Evolutionary conservation across 2,797 vertebrate species (phyloP).

Genomic region (Falco columbarius): DNA sequence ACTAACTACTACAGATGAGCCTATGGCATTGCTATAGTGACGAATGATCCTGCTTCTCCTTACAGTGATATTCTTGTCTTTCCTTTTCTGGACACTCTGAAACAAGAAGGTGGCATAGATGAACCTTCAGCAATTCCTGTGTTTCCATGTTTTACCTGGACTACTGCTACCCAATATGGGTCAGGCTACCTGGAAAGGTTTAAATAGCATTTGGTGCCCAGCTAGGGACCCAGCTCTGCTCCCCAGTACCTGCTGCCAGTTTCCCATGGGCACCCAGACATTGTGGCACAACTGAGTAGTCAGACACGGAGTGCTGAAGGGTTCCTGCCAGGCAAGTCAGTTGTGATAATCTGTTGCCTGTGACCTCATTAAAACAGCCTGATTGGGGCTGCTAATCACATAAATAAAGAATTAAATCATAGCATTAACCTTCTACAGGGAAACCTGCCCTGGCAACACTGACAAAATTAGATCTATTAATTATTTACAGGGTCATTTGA

Average conservation of each 20-base stretch:
- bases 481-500: slow-evolving; percentile 67
- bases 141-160: neutral
- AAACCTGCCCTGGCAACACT: slow-evolving; percentile 56
- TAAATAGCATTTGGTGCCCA: neutral
- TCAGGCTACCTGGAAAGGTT: neutral
- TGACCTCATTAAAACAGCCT: slow-evolving; percentile 46
- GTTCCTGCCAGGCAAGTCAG: neutral
- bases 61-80: neutral
- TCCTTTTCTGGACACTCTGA: neutral
- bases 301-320: neutral
- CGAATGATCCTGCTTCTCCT: neutral
- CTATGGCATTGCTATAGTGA: neutral
- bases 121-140: neutral
- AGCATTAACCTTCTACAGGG: slow-evolving; percentile 67
- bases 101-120: neutral
- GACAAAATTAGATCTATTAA: slow-evolving; percentile 68
- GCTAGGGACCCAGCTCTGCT: neutral
- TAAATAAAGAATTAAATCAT: slow-evolving; percentile 69
- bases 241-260: neutral
- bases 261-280: neutral
- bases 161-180: neutral
- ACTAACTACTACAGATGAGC: neutral
- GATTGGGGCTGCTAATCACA: slow-evolving; percentile 51
- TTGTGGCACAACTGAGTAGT: neutral
- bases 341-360: slow-evolving; percentile 10